These are phyloP conservation scores for Oryzaephilus surinamensis DNA, from an alignment of 1,140 invertebrate genomes.

Conservation along the genomic window DNA sequence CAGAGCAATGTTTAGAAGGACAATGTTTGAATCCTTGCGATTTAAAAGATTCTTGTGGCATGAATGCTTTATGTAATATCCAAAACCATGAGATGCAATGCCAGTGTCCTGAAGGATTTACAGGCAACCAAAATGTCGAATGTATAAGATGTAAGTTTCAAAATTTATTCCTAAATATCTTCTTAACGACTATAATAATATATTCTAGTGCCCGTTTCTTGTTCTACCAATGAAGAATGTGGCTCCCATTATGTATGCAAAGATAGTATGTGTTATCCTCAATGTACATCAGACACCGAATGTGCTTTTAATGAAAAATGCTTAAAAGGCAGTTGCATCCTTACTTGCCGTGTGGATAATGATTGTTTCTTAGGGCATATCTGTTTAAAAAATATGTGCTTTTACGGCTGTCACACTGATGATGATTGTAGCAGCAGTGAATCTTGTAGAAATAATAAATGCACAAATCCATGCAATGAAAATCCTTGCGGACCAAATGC, in stretches of 20 bases:
- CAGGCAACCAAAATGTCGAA: constrained; percentile 72
- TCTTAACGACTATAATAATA: not conserved
- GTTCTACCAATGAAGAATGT: constrained; percentile 58
- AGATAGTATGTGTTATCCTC: constrained; percentile 65
- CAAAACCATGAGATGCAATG: constrained; percentile 68
- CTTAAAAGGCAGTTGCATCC: constrained; percentile 63
- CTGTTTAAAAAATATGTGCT: constrained; percentile 72
- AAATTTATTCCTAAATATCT: constrained; percentile 6
- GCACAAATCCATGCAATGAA: constrained; percentile 64
- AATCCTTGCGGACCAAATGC: constrained; percentile 78
- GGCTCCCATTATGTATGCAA: constrained; percentile 51
- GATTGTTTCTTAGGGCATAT: constrained; percentile 87
- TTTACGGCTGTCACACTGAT: constrained; percentile 74
- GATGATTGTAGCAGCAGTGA: constrained; percentile 77
- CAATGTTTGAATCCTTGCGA: constrained; percentile 80
- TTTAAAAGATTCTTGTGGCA: constrained; percentile 66
- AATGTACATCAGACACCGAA: constrained; percentile 64
- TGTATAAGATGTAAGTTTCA: constrained; percentile 75
- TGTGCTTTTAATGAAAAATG: constrained; percentile 90
- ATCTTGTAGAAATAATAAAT: constrained; percentile 67
- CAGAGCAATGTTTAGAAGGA: constrained; percentile 69
- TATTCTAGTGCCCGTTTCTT: constrained; percentile 60
- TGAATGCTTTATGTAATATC: constrained; percentile 75
- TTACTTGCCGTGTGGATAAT: constrained; percentile 80
- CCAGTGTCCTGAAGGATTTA: constrained; percentile 73